A percentile compares a stretch with the other conserved stretches of the same genome.
Conservation (phyloP, 2,888 invertebrate species). For the Phalangium opilio region DNA sequence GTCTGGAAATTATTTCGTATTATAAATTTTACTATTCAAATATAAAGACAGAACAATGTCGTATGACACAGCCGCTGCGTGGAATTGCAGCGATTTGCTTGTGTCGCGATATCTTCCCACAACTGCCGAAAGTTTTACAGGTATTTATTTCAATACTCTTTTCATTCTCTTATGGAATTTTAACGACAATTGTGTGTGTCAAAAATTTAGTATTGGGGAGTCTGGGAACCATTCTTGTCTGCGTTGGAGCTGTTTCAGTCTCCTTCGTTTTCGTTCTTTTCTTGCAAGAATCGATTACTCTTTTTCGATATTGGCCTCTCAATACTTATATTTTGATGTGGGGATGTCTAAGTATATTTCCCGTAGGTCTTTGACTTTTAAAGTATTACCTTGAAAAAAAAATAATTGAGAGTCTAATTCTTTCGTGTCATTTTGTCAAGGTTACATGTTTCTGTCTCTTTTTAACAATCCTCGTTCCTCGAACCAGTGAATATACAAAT, state of each 20-base stretch:
- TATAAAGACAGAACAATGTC: no score
- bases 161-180: no score
- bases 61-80: no score
- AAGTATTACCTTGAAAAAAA: not conserved
- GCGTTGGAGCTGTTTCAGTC: no score
- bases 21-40: no score
- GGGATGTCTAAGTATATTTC: slow-evolving; percentile 19
- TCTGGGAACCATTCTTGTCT: no score
- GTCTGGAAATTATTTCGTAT: no score
- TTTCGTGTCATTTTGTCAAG: slow-evolving; percentile 6
- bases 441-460: slow-evolving; percentile 20
- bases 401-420: not conserved
- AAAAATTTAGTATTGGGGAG: no score
- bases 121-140: slow-evolving; percentile 17
- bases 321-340: slow-evolving; percentile 17
- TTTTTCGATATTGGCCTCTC: slow-evolving; percentile 18
- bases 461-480: slow-evolving; percentile 18
- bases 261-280: slow-evolving; percentile 2
- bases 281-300: slow-evolving; percentile 12
- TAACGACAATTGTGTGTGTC: no score
- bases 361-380: slow-evolving; percentile 12
- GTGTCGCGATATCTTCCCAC: slow-evolving; percentile 19
- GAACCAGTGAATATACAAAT: slow-evolving; percentile 17
- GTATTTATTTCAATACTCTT: slow-evolving; percentile 7
- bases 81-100: slow-evolving; percentile 18